Evolutionary conservation across 35 echinoderm and acorn worm genomes (phyloP).

Genomic region (Apostichopus japonicus): DNA sequence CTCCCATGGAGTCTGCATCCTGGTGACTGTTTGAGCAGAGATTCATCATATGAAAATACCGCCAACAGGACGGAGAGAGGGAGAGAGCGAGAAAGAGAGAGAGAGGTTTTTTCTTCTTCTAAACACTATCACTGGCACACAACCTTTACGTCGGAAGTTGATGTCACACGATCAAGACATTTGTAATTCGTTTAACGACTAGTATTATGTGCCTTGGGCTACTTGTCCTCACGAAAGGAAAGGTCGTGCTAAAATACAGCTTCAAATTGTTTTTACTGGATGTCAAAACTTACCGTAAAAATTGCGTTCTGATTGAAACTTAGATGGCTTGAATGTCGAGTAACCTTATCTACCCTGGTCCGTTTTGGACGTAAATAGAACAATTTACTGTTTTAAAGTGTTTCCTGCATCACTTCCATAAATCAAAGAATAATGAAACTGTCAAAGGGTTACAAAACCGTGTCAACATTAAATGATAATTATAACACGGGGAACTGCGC

Average conservation of each 20-base stretch:
- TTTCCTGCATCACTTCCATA: background rate
- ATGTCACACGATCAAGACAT: background rate
- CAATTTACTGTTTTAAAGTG: slow-evolving; percentile 12
- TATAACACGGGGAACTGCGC: too few relatives aligned
- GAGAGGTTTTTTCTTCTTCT: too few relatives aligned
- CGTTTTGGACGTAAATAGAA: background rate
- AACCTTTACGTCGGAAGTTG: background rate
- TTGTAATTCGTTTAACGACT: slow-evolving; percentile 15
- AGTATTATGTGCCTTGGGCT: background rate
- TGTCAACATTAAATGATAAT: too few relatives aligned
- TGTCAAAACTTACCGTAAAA: slow-evolving; percentile 15
- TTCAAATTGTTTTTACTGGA: background rate
- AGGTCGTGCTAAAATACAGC: background rate
- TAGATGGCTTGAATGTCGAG: background rate
- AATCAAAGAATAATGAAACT: background rate
- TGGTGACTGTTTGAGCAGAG: background rate
- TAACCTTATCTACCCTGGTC: background rate
- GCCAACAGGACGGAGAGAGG: too few relatives aligned
- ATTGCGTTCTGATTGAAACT: slow-evolving; percentile 4
- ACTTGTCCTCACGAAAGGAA: background rate
- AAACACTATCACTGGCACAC: too few relatives aligned
- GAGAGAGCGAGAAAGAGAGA: too few relatives aligned
- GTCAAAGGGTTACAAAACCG: too few relatives aligned
- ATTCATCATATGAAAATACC: background rate
- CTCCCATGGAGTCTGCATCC: background rate